phyloP scores from a whole-genome alignment of 2,888 invertebrate genomes.

The Nephrotoma flavescens region DNA sequence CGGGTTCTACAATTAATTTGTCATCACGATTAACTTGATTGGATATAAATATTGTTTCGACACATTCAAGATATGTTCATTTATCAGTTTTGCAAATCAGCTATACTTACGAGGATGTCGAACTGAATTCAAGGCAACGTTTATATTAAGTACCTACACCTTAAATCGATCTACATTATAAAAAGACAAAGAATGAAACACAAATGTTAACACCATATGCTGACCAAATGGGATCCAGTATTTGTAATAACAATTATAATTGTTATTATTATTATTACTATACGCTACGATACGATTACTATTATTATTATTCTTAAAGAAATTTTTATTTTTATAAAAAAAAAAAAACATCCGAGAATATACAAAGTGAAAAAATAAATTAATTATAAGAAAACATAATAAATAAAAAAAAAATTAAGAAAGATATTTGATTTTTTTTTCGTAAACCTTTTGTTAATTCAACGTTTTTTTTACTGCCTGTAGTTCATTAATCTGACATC shows the following conservation, averaged over 20 bases:
- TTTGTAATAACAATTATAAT: neutral
- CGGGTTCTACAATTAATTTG: neutral
- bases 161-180: neutral
- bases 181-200: neutral
- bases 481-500: neutral
- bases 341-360: neutral
- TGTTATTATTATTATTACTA: neutral
- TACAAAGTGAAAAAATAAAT: neutral
- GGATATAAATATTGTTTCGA: neutral
- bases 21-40: neutral
- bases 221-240: neutral
- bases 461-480: neutral
- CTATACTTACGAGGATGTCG: neutral
- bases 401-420: neutral
- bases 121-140: neutral
- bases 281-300: neutral
- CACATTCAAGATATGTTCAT: neutral
- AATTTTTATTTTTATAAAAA: neutral
- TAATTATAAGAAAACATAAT: neutral
- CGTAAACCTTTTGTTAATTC: neutral
- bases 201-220: neutral
- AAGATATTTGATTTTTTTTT: neutral
- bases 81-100: neutral
- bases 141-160: neutral
- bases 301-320: neutral